A percentile compares a stretch with the other conserved stretches of the same genome.
Evolutionary conservation across 35 echinoderm and acorn worm genomes (phyloP).

Genomic region (Ophioderma brevispina): DNA sequence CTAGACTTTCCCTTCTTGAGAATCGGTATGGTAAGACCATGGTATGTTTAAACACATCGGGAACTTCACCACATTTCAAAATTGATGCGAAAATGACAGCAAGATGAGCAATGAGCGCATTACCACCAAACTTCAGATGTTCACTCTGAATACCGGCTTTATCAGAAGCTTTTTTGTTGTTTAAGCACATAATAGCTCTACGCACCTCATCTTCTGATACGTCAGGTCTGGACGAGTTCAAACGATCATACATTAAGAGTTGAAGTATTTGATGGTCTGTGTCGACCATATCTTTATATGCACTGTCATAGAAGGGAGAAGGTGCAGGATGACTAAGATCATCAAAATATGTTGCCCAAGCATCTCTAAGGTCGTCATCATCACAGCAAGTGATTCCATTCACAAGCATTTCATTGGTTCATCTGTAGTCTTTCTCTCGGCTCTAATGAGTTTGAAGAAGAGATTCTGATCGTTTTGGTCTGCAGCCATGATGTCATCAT

Average conservation of each 20-base stretch:
- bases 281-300: too few relatives aligned
- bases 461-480: not conserved
- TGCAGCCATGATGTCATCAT: not conserved
- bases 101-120: not conserved
- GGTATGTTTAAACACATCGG: not conserved
- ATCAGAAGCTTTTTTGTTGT: not conserved
- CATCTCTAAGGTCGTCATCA: too few relatives aligned
- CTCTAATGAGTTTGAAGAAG: too few relatives aligned
- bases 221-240: too few relatives aligned
- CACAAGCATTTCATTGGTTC: too few relatives aligned
- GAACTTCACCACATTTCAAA: not conserved
- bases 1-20: not conserved
- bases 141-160: not conserved
- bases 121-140: not conserved
- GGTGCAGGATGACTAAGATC: too few relatives aligned
- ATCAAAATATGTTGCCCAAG: too few relatives aligned
- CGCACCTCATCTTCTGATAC: not conserved
- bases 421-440: too few relatives aligned
- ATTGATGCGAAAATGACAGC: not conserved
- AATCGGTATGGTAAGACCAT: not conserved
- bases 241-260: too few relatives aligned
- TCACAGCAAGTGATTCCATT: too few relatives aligned
- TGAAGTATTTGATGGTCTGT: too few relatives aligned
- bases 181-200: not conserved
- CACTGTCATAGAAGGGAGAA: too few relatives aligned